Conservation (phyloP, 53 echinoderm and acorn worm species). For the Echinarachnius parma region DNA sequence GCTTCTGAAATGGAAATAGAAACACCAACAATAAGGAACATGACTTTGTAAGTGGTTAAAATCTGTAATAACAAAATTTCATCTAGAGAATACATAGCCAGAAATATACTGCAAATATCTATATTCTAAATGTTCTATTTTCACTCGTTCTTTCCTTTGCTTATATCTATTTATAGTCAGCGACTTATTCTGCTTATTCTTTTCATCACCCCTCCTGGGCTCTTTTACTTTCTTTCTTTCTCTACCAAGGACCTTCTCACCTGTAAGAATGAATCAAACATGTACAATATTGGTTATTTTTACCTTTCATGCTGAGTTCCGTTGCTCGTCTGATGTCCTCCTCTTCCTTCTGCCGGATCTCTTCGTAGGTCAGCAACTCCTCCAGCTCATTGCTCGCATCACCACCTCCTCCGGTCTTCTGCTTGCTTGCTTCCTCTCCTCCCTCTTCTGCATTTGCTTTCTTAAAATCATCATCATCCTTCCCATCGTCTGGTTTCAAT, state of each 20-base stretch:
- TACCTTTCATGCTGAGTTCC: conserved; percentile 87
- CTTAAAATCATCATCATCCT: neutral
- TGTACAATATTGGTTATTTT: too few species aligned
- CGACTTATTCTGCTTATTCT: too few species aligned
- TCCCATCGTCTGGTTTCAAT: neutral
- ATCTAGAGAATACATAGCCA: too few species aligned
- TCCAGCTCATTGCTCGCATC: neutral
- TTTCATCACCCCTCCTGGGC: too few species aligned
- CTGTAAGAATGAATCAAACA: neutral
- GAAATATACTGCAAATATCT: too few species aligned
- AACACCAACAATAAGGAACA: too few species aligned
- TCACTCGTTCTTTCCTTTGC: too few species aligned
- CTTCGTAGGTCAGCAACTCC: conserved; percentile 56
- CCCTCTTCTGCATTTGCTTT: neutral
- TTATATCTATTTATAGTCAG: too few species aligned
- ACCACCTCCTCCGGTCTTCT: neutral
- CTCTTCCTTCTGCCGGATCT: conserved; percentile 71
- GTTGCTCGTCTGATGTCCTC: conserved; percentile 75
- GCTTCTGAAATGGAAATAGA: conserved; percentile 34
- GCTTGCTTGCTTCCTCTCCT: neutral
- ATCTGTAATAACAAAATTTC: too few species aligned
- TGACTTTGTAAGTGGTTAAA: too few species aligned
- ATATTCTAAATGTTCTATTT: too few species aligned
- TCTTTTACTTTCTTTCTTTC: too few species aligned
- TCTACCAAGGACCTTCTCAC: neutral